Percentiles rank a stretch among this genome's conserved stretches.
Conservation (phyloP, 1,140 invertebrate genomes). For the Apis mellifera region Amel_HAv3.1 CM009938.2:12079001-12079500, state of each 20-base stretch:
- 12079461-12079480: too few relatives aligned
- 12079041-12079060: not conserved
- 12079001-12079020: not conserved
- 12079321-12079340: not conserved
- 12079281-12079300: not conserved
- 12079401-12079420: not conserved
- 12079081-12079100: not conserved
- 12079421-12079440: too few relatives aligned
- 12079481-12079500: too few relatives aligned
- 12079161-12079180: not conserved
- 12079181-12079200: not conserved
- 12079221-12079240: too few relatives aligned
- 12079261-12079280: not conserved
- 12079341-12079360: not conserved
- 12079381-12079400: not conserved
- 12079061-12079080: not conserved
- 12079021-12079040: not conserved
- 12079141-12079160: not conserved
- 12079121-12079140: not conserved
- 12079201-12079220: too few relatives aligned
- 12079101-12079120: not conserved
- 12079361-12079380: not conserved
- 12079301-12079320: not conserved
- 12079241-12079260: too few relatives aligned
- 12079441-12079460: too few relatives aligned